Conservation (phyloP, 2,888 invertebrate genomes). For the Mesorhabditis spiculigera region DNA sequence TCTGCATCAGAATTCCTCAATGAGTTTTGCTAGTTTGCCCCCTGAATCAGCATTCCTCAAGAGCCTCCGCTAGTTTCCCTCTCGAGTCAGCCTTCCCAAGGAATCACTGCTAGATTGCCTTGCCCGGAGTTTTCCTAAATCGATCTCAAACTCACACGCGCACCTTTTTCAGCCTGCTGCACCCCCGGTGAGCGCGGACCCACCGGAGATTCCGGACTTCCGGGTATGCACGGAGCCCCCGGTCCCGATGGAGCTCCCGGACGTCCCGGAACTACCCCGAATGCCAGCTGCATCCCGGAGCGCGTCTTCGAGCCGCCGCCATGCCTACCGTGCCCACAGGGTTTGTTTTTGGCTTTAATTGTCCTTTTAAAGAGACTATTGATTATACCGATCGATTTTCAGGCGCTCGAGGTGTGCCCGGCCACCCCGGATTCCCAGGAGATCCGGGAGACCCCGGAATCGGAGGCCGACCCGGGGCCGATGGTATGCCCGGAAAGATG, state of each 20-base stretch:
- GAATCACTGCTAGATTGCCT: too few relatives aligned
- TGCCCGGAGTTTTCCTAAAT: background rate
- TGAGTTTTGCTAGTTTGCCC: too few relatives aligned
- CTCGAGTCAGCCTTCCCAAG: too few relatives aligned
- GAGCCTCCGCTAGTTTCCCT: too few relatives aligned
- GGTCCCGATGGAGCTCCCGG: slow-evolving; percentile 58
- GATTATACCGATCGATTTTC: slow-evolving; percentile 14
- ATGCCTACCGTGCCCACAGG: slow-evolving; percentile 58
- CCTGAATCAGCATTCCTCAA: too few relatives aligned
- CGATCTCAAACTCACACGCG: background rate
- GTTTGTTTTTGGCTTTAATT: slow-evolving; percentile 35
- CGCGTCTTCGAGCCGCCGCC: slow-evolving; percentile 58
- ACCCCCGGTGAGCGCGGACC: slow-evolving; percentile 54
- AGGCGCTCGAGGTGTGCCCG: slow-evolving; percentile 48
- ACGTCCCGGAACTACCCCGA: slow-evolving; percentile 57
- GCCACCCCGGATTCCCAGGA: slow-evolving; percentile 45
- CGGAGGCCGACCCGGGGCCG: slow-evolving; percentile 47
- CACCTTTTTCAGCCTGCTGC: slow-evolving; percentile 49
- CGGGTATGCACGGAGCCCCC: slow-evolving; percentile 50
- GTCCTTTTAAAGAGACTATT: slow-evolving; percentile 27
- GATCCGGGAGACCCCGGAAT: slow-evolving; percentile 55
- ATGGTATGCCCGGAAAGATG: slow-evolving; percentile 46
- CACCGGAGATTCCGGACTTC: slow-evolving; percentile 45
- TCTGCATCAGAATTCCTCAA: too few relatives aligned
- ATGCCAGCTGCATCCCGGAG: slow-evolving; percentile 58